Percentiles rank a stretch among this genome's conserved stretches.
Evolutionary conservation across 2,113 vertebrate genomes (phyloP).

Genomic region (Thinocorus orbignyianus): DNA sequence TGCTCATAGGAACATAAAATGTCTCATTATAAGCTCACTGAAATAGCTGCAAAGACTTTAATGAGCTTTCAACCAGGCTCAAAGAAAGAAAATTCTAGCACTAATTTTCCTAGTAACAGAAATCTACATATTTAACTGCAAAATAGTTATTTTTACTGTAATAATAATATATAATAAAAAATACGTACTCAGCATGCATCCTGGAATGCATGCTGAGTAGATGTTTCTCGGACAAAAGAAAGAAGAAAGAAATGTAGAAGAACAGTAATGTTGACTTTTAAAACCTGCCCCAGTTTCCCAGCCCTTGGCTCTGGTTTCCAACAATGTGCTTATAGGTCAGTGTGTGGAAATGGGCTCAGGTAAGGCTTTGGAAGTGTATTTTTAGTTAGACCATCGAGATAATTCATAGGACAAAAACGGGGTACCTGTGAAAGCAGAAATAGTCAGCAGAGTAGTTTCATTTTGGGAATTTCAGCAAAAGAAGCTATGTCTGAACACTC

Average conservation of each 20-base stretch:
- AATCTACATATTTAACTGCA: not conserved
- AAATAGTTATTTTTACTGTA: not conserved
- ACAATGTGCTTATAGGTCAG: not conserved
- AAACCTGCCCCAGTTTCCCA: constrained; percentile 24
- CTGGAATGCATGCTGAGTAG: not conserved
- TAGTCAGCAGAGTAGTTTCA: not conserved
- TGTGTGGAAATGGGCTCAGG: not conserved
- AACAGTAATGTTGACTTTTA: not conserved
- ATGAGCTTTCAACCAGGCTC: not conserved
- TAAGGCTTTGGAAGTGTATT: constrained; percentile 5
- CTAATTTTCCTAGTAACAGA: constrained; percentile 8
- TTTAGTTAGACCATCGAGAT: not conserved
- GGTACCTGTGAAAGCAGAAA: not conserved
- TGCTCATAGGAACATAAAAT: not conserved
- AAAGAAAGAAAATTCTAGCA: not conserved
- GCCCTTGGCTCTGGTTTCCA: not conserved
- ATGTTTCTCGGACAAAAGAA: not conserved
- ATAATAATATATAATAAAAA: not conserved
- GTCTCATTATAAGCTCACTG: not conserved
- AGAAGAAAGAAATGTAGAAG: not conserved
- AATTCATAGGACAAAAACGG: not conserved
- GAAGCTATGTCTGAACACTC: not conserved
- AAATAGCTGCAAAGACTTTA: not conserved
- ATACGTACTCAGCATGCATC: not conserved
- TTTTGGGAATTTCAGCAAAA: not conserved